Evolutionary conservation across 2,797 vertebrate species (phyloP).

Genomic region (Peromyscus aztecus): DNA sequence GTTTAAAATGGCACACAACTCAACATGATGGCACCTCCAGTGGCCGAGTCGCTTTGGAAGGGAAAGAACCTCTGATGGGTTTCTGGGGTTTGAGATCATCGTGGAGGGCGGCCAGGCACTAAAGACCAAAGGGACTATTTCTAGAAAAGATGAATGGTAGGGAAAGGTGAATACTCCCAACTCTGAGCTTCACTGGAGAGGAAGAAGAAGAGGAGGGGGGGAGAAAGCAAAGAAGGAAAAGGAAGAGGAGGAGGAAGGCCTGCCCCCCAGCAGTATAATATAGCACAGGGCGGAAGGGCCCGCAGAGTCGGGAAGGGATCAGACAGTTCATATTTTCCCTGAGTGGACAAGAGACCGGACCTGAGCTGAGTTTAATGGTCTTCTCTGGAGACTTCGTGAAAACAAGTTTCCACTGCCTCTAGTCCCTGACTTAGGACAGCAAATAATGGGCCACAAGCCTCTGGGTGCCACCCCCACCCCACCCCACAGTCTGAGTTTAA

Average conservation of each 20-base stretch:
- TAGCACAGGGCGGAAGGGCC: neutral
- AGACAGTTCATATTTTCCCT: neutral
- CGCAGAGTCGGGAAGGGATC: accelerated
- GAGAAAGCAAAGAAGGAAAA: neutral
- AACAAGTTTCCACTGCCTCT: neutral
- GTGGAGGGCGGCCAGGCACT: neutral
- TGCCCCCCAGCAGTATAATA: neutral
- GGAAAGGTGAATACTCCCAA: neutral
- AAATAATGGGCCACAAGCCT: neutral
- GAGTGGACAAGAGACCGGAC: neutral
- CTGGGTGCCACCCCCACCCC: neutral
- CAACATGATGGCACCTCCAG: neutral
- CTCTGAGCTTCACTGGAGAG: neutral
- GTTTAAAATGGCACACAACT: constrained; percentile 30
- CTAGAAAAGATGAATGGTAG: neutral
- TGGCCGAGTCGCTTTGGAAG: neutral
- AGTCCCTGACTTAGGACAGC: neutral
- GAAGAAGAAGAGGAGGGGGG: neutral
- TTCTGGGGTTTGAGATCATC: neutral
- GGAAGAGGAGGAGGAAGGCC: neutral
- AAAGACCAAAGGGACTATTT: neutral
- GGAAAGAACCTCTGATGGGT: neutral
- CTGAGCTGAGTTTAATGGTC: neutral
- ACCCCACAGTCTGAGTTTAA: neutral
- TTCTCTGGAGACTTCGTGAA: neutral